Base-by-base conservation (phyloP, 2,888 invertebrate species). In the Clunio marinus region DNA sequence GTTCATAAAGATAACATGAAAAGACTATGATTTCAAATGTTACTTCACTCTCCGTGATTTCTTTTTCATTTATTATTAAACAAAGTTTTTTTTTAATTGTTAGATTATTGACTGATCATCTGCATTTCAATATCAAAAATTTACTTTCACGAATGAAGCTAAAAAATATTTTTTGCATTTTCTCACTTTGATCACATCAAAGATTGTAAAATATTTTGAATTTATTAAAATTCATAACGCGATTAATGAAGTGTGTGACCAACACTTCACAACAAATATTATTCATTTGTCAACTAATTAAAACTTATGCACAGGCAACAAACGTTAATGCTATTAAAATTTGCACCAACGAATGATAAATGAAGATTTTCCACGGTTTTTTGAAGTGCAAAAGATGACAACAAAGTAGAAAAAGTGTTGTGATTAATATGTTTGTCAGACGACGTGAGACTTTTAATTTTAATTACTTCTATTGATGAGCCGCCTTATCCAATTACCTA, bases 211-310 rank as follows among this genome's bases (percentile, higher is more conserved):
- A 46, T 46, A 8, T 46, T 27, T 20, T 15, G 45, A 45, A 63
- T 46, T 63, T 22, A 63, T 63, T 37, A 35, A 63, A 28, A 28
- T 27, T 25, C 45, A 63, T 46, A 28, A 27, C 37, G 63, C 46
- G 37, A 27, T 63, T 63, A 63, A 63, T 63, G 63, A 63, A 63
- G 63, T 46, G 46, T 46, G 45, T 63, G 45, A 63, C 63, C 63
- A 63, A 63, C 63, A 63, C 27, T 46, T 63, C 63, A 28, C 63
- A 60, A 37, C 60, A 60, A 60, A 60, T 63, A 46, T 63, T 63
- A 63, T 63, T 63, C 63, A 63, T 63, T 63, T 63, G 63, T 63
- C 63, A 63, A 63, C 63, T 45, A 63, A 63, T 63, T 63, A 63
- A 63, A 63, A 63, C 27, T 63, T n/a, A 20, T 46, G 46, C n/a